phyloP scores from a whole-genome alignment of 2,888 invertebrate species.

The Halocaridina rubra region DNA sequence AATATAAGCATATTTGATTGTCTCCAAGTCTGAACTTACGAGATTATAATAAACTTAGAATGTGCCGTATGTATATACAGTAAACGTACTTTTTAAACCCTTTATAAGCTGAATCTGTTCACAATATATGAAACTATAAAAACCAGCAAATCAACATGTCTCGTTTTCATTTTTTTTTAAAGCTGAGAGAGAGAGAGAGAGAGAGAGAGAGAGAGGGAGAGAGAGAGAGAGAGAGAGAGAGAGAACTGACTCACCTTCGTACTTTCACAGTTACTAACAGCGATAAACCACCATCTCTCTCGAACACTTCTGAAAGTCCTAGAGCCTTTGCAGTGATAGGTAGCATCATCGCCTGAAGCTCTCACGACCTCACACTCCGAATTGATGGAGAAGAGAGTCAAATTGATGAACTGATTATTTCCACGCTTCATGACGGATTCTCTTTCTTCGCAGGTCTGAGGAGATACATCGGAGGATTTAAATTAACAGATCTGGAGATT shows the following conservation, averaged over 20 bases:
- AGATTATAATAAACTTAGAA: too few relatives aligned
- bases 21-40: too few relatives aligned
- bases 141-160: too few relatives aligned
- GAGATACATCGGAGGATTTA: too few relatives aligned
- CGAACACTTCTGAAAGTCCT: constrained; percentile 82
- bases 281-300: constrained; percentile 95
- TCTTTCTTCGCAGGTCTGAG: constrained; percentile 80
- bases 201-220: not conserved
- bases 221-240: not conserved
- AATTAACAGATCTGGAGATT: too few relatives aligned
- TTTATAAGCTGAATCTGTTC: too few relatives aligned
- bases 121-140: too few relatives aligned
- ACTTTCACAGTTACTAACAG: constrained; percentile 82
- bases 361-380: constrained; percentile 66
- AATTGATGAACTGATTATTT: constrained; percentile 79
- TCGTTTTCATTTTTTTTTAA: too few relatives aligned
- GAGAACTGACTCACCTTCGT: constrained; percentile 70
- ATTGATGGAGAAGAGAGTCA: constrained; percentile 77
- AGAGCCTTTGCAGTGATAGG: constrained; percentile 74
- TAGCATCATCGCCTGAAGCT: constrained; percentile 23
- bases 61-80: too few relatives aligned
- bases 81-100: too few relatives aligned
- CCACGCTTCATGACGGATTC: constrained; percentile 76
- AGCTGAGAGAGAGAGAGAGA: not conserved
- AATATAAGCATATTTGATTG: too few relatives aligned